Base-by-base conservation (phyloP, 2,113 vertebrate genomes). In the Canis aureus region DNA sequence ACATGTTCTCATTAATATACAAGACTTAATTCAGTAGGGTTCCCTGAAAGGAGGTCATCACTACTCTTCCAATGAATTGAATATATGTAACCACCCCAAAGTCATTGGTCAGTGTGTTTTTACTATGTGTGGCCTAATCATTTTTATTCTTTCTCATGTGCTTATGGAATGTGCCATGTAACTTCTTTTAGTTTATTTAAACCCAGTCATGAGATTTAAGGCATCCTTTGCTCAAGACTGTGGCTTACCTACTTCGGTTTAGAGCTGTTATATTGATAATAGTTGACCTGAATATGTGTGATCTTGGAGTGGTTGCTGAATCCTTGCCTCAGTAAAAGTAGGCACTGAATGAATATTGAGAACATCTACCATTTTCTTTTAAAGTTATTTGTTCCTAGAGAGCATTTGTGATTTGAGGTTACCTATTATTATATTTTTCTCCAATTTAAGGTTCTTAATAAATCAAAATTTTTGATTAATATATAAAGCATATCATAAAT, bases 391-490 rank as follows among this genome's bases (percentile, higher is more conserved):
- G 38, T 91, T 95, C 85, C 62, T 82, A 20, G 27, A 81, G 13
- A 82, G 20, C 76, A 85, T 96, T 94, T 95, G 38, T 94, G 60
- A 95, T 89, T 94, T 95, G 84, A 97, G 38, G 15, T 97, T 97
- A 89, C 4, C 88, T 96, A 9, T 84, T 96, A 9, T 84, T 87
- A 19, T 86, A 71, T 92, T 97, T 94, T 92, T 43, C 69, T 22
- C 86, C 32, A 91, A 43, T 80, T 64, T 80, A 95, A 97, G 7
- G 8, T 53, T 92, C 94, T 95, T 92, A 86, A 78, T 55, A 71
- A 91, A 73, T 35, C 1, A 86, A 84, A 80, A 55, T 3, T 67
- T 93, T 97, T 96, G 11, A 92, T 78, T 95, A 95, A 43, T 32
- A 74, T 67, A 53, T 83, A n/a, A 86, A 96, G 23, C 84, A 29